Conservation (phyloP, 1,140 invertebrate genomes). For the Stenopsyche tienmushanensis region DNA sequence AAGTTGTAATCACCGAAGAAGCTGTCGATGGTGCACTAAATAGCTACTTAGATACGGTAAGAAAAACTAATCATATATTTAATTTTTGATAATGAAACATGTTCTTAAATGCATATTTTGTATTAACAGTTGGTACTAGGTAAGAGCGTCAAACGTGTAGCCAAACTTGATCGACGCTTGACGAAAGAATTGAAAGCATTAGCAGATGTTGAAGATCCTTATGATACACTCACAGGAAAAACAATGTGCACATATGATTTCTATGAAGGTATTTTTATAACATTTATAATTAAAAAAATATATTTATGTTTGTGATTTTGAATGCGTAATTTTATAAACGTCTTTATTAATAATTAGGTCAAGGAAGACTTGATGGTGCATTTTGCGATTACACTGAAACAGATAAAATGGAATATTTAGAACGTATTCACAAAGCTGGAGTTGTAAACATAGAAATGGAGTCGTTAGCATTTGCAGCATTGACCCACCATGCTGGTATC, state of each 20-base stretch:
- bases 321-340: background rate
- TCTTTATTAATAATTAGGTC: constrained; percentile 55
- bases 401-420: constrained; percentile 89
- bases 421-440: constrained; percentile 72
- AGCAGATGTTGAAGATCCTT: constrained; percentile 75
- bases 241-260: constrained; percentile 97
- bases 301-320: background rate
- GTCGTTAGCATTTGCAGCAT: constrained; percentile 84
- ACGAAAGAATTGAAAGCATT: constrained; percentile 75
- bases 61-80: constrained; percentile 19
- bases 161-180: constrained; percentile 79
- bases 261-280: constrained; percentile 81
- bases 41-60: constrained; percentile 67
- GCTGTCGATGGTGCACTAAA: constrained; percentile 80
- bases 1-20: constrained; percentile 85
- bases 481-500: constrained; percentile 93
- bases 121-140: constrained; percentile 81
- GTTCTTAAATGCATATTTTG: background rate
- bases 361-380: constrained; percentile 92
- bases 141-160: constrained; percentile 76
- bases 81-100: background rate
- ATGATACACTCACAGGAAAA: constrained; percentile 84
- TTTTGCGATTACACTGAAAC: constrained; percentile 91
- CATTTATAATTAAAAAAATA: too few relatives aligned
- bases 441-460: constrained; percentile 99